A percentile compares a stretch with the other conserved stretches of the same genome.
These are phyloP conservation scores for Eretmocerus hayati DNA, from an alignment of 2,888 invertebrate species.

Conservation along the genomic window DNA sequence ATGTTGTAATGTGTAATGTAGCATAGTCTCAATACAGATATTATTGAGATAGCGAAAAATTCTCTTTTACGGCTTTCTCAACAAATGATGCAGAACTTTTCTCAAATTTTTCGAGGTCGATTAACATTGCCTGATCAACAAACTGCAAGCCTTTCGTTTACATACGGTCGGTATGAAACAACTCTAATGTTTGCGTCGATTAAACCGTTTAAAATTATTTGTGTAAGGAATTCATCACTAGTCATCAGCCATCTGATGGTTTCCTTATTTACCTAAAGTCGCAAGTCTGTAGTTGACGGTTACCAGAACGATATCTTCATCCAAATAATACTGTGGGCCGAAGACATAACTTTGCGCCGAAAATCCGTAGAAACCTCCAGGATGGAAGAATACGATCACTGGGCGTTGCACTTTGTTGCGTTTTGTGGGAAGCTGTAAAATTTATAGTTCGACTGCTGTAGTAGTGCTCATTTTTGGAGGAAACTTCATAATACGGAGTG, in stretches of 20 bases:
- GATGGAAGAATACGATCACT: conserved; percentile 62
- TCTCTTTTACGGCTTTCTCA: too few relatives aligned
- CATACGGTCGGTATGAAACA: too few relatives aligned
- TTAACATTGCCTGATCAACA: too few relatives aligned
- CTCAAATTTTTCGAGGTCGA: too few relatives aligned
- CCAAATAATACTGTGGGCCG: conserved; percentile 36
- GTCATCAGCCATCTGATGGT: too few relatives aligned
- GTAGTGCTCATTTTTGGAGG: too few relatives aligned
- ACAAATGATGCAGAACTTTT: too few relatives aligned
- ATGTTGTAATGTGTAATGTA: too few relatives aligned
- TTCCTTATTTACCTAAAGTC: conserved; percentile 38
- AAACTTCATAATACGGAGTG: not conserved
- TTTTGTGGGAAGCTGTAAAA: not conserved
- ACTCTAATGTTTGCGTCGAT: too few relatives aligned
- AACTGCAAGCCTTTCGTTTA: too few relatives aligned
- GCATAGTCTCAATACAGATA: too few relatives aligned
- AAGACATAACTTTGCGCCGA: conserved; percentile 54
- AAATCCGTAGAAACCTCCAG: conserved; percentile 58
- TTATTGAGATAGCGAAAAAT: too few relatives aligned
- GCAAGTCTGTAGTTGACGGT: conserved; percentile 38
- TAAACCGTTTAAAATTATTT: not conserved
- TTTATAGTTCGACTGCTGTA: not conserved
- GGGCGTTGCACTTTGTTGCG: conserved; percentile 42
- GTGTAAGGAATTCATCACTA: not conserved
- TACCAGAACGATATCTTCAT: conserved; percentile 38